Evolutionary conservation across 1,140 invertebrate genomes (phyloP).

Genomic region (Drosophila lacertosa): DNA sequence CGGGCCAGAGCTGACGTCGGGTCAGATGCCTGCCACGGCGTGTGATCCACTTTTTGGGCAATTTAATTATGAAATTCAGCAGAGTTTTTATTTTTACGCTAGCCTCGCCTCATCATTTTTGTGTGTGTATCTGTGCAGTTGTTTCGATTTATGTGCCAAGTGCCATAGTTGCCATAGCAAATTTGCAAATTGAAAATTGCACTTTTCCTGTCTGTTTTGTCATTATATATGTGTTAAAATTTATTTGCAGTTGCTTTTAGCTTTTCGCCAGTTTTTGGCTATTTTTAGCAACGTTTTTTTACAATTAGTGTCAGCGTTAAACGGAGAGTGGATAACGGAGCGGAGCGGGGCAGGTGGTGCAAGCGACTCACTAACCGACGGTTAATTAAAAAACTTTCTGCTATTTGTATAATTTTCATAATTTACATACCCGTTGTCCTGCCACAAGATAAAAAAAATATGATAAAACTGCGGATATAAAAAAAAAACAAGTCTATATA

Average conservation of each 20-base stretch:
- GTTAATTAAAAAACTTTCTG: constrained; percentile 78
- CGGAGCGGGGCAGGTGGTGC: neutral
- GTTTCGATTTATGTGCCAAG: constrained; percentile 76
- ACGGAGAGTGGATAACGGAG: neutral
- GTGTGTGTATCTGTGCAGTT: neutral
- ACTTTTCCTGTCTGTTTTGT: constrained; percentile 6
- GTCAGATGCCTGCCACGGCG: constrained; percentile 5
- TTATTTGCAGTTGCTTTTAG: constrained; percentile 65
- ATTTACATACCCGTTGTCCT: constrained; percentile 60
- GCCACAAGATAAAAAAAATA: constrained; percentile 37
- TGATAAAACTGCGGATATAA: constrained; percentile 13
- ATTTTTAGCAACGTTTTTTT: constrained; percentile 32
- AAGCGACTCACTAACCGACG: constrained; percentile 49
- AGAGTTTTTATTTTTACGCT: constrained; percentile 36
- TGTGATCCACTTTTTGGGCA: constrained; percentile 77
- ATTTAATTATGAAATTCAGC: constrained; percentile 74
- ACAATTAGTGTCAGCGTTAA: constrained; percentile 60
- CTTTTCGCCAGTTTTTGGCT: constrained; percentile 64
- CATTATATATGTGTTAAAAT: constrained; percentile 62
- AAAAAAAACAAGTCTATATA: constrained; percentile 4
- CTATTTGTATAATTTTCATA: constrained; percentile 78
- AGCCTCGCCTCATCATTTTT: constrained; percentile 60
- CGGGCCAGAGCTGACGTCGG: constrained; percentile 35
- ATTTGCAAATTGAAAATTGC: constrained; percentile 52
- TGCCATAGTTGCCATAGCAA: constrained; percentile 58